A percentile compares a stretch with the other conserved stretches of the same genome.
Conservation (phyloP, 2,888 invertebrate species). For the Odiellus spinosus region DNA sequence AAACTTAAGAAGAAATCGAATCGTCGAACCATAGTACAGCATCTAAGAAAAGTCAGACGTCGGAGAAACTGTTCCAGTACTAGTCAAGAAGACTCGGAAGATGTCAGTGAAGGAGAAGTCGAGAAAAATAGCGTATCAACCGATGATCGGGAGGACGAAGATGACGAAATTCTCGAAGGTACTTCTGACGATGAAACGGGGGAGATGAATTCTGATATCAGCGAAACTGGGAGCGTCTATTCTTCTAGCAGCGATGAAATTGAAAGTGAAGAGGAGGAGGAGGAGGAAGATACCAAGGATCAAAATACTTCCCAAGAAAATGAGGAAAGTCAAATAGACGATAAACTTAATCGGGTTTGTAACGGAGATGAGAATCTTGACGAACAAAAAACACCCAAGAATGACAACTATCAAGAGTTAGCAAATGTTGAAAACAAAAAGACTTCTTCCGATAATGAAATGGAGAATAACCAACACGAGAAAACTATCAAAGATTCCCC, state of each 20-base stretch:
- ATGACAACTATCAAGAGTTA: constrained; percentile 3
- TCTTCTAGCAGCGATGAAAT: constrained; percentile 12
- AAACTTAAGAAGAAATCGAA: too few relatives aligned
- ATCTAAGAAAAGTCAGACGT: constrained; percentile 6
- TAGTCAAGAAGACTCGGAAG: constrained; percentile 17
- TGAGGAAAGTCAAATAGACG: too few relatives aligned
- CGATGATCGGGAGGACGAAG: background rate
- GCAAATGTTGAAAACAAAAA: too few relatives aligned
- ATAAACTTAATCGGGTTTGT: background rate
- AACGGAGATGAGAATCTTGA: too few relatives aligned
- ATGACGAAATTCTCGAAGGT: background rate
- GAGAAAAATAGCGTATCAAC: background rate
- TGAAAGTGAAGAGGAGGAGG: constrained; percentile 4
- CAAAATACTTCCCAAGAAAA: too few relatives aligned
- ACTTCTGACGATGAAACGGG: constrained; percentile 14
- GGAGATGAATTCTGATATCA: constrained; percentile 16
- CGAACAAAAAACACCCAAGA: background rate
- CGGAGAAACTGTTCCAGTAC: constrained; percentile 13
- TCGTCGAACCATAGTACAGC: too few relatives aligned
- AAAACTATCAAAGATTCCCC: too few relatives aligned
- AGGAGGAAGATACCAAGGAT: background rate
- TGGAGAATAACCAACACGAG: too few relatives aligned
- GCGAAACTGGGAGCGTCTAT: constrained; percentile 10
- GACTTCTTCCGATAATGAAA: too few relatives aligned
- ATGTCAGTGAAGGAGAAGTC: constrained; percentile 12